These are phyloP conservation scores for Microctenopoma stevenorrisi DNA, from an alignment of 2,797 vertebrate species.

Conservation along the genomic window DNA sequence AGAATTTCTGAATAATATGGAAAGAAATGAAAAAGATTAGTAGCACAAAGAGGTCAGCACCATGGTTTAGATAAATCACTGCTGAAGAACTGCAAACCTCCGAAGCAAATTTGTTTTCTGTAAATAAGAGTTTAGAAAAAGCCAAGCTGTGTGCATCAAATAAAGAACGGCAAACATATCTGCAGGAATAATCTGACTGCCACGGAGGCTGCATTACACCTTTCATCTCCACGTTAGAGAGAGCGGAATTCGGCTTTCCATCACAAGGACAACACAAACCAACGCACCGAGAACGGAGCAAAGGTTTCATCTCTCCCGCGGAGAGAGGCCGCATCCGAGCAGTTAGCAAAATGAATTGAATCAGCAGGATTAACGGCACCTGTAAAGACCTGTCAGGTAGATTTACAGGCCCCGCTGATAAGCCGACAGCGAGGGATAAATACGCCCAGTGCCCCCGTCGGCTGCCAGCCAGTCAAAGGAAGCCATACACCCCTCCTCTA, in stretches of 20 bases:
- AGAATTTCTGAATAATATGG: background rate
- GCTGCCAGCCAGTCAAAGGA: conserved; percentile 84
- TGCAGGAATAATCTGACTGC: conserved; percentile 66
- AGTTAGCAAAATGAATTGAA: conserved; percentile 81
- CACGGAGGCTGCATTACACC: conserved; percentile 58
- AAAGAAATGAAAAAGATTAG: background rate
- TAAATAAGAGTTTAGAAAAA: conserved; percentile 49
- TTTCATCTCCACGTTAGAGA: conserved; percentile 69
- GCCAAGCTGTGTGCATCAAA: conserved; percentile 50
- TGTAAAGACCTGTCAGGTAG: conserved; percentile 85
- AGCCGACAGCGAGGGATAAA: conserved; percentile 67
- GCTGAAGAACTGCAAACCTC: conserved; percentile 61
- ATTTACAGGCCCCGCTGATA: conserved; percentile 78
- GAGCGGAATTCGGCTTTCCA: conserved; percentile 72
- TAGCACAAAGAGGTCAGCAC: conserved; percentile 2
- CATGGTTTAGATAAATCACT: conserved; percentile 31
- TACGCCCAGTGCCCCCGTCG: conserved; percentile 69
- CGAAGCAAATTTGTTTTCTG: conserved; percentile 53
- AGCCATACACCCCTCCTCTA: conserved; percentile 33
- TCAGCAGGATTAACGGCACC: conserved; percentile 82
- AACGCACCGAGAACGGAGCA: conserved; percentile 54
- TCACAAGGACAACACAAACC: conserved; percentile 71
- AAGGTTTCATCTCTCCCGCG: conserved; percentile 72
- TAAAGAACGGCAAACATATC: conserved; percentile 65
- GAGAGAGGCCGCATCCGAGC: conserved; percentile 64